Evolutionary conservation across 2,797 vertebrate species (phyloP).

Genomic region (Yasuhikotakia modesta): DNA sequence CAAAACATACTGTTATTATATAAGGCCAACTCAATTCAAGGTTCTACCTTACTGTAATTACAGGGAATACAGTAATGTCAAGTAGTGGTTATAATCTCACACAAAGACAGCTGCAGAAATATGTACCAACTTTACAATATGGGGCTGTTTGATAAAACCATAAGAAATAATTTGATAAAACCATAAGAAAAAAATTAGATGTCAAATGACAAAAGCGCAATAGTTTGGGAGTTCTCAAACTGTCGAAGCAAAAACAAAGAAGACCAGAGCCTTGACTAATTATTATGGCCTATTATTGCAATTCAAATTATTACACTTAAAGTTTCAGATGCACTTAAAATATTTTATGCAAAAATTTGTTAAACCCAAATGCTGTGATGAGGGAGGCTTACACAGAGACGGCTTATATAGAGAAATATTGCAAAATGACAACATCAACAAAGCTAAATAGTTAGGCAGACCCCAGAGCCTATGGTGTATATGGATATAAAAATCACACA

Average conservation of each 20-base stretch:
- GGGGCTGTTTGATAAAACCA: background rate
- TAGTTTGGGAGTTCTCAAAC: background rate
- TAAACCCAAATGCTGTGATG: background rate
- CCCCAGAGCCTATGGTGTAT: background rate
- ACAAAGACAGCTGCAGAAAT: background rate
- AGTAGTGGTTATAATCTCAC: constrained; percentile 7
- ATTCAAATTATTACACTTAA: background rate
- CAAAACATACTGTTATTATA: background rate
- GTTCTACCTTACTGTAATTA: background rate
- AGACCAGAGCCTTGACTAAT: background rate
- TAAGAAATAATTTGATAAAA: background rate
- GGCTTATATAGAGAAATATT: background rate
- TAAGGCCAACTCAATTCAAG: background rate
- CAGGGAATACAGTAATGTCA: constrained; percentile 1
- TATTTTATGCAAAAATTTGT: background rate
- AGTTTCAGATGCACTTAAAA: background rate
- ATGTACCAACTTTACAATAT: background rate
- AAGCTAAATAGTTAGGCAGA: constrained; percentile 10
- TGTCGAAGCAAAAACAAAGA: background rate
- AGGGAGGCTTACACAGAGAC: background rate
- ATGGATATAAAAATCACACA: background rate
- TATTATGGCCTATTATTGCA: background rate
- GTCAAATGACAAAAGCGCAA: background rate
- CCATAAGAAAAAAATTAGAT: background rate
- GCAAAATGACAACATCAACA: background rate